Evolutionary conservation across 2,113 vertebrate species (phyloP).

Genomic region (Proteles cristata): DNA sequence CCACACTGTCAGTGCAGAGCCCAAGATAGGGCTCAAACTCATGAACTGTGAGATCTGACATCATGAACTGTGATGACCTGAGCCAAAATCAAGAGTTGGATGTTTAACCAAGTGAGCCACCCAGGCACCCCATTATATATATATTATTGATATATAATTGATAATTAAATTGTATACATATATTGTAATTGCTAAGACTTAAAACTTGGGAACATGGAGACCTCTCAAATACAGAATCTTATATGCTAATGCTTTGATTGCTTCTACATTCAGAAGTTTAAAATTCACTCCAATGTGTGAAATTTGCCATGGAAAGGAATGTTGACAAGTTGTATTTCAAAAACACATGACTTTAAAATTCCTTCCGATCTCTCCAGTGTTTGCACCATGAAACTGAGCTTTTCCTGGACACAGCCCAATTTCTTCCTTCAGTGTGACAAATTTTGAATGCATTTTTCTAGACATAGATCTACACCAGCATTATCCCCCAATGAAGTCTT

Average conservation of each 20-base stretch:
- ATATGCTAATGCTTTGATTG: background rate
- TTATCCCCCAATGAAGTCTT: constrained; percentile 62
- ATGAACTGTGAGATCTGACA: too few species aligned
- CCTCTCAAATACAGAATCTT: background rate
- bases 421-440: background rate
- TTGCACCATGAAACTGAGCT: background rate
- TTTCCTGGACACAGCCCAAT: background rate
- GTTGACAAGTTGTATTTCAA: constrained; percentile 5
- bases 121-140: too few species aligned
- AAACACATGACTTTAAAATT: background rate
- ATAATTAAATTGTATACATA: background rate
- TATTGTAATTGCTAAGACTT: background rate
- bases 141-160: background rate
- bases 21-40: too few species aligned
- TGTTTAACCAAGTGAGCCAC: too few species aligned
- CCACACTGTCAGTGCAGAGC: too few species aligned
- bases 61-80: too few species aligned
- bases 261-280: background rate
- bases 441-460: constrained; percentile 45
- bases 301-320: background rate
- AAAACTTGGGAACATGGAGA: background rate
- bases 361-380: background rate
- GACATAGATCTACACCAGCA: background rate
- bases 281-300: constrained; percentile 13
- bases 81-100: too few species aligned